Conservation (phyloP, 2,797 vertebrate species). For the Xyrichtys novacula region DNA sequence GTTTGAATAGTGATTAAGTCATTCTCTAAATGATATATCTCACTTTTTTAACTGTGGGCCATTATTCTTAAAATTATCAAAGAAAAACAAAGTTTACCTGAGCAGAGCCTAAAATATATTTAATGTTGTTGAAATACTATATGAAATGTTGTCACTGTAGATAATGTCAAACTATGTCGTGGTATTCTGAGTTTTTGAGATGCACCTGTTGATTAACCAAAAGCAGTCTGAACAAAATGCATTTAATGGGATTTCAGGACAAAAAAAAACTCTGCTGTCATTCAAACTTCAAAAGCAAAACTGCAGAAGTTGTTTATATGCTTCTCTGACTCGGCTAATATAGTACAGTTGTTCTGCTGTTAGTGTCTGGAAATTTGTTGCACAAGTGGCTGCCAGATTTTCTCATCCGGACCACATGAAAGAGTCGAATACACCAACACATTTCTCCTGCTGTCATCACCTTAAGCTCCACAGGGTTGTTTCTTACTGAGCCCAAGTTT, state of each 20-base stretch:
- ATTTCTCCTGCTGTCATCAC: constrained; percentile 7
- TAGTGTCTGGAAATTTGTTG: constrained; percentile 28
- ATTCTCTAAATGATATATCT: too few species aligned
- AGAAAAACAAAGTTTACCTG: too few species aligned
- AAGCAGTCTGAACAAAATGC: constrained; percentile 3
- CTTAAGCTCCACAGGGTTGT: background rate
- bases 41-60: too few species aligned
- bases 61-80: too few species aligned
- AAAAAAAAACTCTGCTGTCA: background rate
- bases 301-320: constrained; percentile 15
- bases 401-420: constrained; percentile 4
- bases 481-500: background rate
- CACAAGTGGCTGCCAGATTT: constrained; percentile 34
- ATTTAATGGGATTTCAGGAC: constrained; percentile 26
- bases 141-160: too few species aligned
- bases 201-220: too few species aligned
- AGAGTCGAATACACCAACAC: constrained; percentile 25
- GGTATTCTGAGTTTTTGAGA: too few species aligned
- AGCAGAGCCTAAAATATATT: too few species aligned
- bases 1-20: too few species aligned
- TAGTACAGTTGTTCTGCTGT: constrained; percentile 10
- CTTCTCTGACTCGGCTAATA: constrained; percentile 14
- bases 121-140: too few species aligned
- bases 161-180: too few species aligned
- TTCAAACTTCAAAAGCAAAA: constrained; percentile 12